phyloP scores from a whole-genome alignment of 2,113 vertebrate species.

The Sinocyclocheilus anophthalmus region DNA sequence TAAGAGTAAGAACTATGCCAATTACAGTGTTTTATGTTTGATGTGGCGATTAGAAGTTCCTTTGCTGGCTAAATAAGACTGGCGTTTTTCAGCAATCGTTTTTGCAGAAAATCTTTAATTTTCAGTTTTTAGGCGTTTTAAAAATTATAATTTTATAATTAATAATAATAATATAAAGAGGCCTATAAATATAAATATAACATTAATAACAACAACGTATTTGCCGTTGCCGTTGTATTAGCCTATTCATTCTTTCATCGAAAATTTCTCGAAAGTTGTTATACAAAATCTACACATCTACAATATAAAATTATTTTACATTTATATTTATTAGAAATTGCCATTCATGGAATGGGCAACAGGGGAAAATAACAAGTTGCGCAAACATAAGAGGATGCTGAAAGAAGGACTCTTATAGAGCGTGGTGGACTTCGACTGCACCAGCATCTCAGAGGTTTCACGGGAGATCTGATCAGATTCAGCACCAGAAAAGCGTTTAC shows the following conservation, averaged over 20 bases:
- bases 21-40: background rate
- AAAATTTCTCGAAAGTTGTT: background rate
- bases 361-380: slow-evolving; percentile 25
- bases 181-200: background rate
- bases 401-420: background rate
- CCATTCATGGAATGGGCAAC: slow-evolving; percentile 27
- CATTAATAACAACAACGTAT: background rate
- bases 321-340: slow-evolving; percentile 45
- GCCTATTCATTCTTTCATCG: background rate
- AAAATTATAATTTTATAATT: slow-evolving; percentile 21
- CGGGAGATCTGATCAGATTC: slow-evolving; percentile 45
- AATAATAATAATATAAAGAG: background rate
- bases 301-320: background rate
- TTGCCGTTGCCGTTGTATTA: slow-evolving; percentile 45
- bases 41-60: background rate
- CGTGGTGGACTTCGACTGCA: background rate
- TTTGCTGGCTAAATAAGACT: background rate
- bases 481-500: slow-evolving; percentile 60
- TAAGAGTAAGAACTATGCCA: background rate
- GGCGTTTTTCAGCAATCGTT: background rate
- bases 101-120: background rate
- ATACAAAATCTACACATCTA: background rate
- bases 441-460: background rate
- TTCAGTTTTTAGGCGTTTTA: slow-evolving; percentile 27
- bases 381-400: background rate